These are phyloP conservation scores for Linepithema humile DNA, from an alignment of 1,140 invertebrate genomes.

Conservation along the genomic window DNA sequence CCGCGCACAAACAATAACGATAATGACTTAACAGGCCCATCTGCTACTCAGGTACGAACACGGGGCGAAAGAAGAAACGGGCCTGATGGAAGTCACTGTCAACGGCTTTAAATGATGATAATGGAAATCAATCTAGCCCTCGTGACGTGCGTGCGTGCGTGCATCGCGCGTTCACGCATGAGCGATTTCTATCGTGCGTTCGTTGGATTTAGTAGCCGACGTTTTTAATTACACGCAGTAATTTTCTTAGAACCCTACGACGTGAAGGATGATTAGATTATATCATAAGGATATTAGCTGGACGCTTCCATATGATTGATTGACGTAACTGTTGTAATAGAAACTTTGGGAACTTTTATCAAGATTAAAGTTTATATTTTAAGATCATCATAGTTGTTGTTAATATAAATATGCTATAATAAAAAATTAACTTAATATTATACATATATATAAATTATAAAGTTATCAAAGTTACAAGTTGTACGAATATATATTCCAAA, in stretches of 20 bases:
- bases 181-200: not conserved
- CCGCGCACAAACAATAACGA: conserved; percentile 65
- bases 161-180: conserved; percentile 21
- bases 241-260: not conserved
- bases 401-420: not conserved
- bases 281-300: not conserved
- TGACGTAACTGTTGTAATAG: not conserved
- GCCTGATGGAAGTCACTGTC: conserved; percentile 58
- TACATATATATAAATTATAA: not conserved
- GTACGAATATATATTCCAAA: not conserved
- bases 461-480: not conserved
- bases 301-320: not conserved
- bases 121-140: conserved; percentile 61
- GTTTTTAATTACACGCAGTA: conserved; percentile 26
- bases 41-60: conserved; percentile 44
- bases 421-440: not conserved
- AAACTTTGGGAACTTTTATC: not conserved
- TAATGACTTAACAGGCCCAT: conserved; percentile 72
- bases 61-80: conserved; percentile 32
- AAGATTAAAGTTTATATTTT: not conserved
- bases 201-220: conserved; percentile 21
- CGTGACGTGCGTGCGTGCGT: not conserved
- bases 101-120: conserved; percentile 55
- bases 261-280: conserved; percentile 25
- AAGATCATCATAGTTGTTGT: not conserved